A percentile compares a stretch with the other conserved stretches of the same genome.
Conservation (phyloP, 2,888 invertebrate genomes). For the Exocentrus adspersus region DNA sequence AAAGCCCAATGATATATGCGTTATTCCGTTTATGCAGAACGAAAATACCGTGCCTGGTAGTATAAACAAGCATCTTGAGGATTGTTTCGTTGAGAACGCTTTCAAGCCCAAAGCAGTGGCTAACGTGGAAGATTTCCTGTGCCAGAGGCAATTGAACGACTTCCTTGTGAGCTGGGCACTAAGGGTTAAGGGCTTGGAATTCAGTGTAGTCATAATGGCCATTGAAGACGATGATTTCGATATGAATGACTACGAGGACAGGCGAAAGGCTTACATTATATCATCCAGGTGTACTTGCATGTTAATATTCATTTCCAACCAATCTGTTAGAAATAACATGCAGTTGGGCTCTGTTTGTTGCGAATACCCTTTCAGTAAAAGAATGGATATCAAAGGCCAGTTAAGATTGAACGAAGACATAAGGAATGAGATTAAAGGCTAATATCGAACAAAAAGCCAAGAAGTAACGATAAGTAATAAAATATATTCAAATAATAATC, state of each 20-base stretch:
- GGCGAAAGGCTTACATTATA: slow-evolving; percentile 59
- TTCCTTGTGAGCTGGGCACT: slow-evolving; percentile 59
- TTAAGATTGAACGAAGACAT: background rate
- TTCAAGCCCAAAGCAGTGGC: slow-evolving; percentile 55
- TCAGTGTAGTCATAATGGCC: slow-evolving; percentile 59
- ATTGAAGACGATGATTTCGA: slow-evolving; percentile 60
- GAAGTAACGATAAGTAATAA: background rate
- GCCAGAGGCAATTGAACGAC: slow-evolving; percentile 50
- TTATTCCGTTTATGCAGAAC: slow-evolving; percentile 57
- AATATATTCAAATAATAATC: background rate
- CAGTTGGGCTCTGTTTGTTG: slow-evolving; percentile 48
- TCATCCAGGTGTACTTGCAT: slow-evolving; percentile 59
- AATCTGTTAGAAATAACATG: slow-evolving; percentile 47
- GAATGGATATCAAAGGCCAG: slow-evolving; percentile 1
- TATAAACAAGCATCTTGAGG: slow-evolving; percentile 55
- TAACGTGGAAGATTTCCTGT: slow-evolving; percentile 57
- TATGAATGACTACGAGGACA: slow-evolving; percentile 55
- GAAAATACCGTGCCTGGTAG: slow-evolving; percentile 49
- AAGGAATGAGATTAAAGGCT: background rate
- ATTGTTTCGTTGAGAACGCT: slow-evolving; percentile 56
- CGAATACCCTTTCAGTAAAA: slow-evolving; percentile 53
- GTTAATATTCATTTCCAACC: slow-evolving; percentile 54
- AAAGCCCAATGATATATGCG: slow-evolving; percentile 58
- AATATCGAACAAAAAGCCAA: background rate
- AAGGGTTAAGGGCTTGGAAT: slow-evolving; percentile 59